Evolutionary conservation across 2,797 vertebrate species (phyloP), one percentile per base, ranked within the genome.

Genomic region (Gymnopithys bicolor): DNA sequence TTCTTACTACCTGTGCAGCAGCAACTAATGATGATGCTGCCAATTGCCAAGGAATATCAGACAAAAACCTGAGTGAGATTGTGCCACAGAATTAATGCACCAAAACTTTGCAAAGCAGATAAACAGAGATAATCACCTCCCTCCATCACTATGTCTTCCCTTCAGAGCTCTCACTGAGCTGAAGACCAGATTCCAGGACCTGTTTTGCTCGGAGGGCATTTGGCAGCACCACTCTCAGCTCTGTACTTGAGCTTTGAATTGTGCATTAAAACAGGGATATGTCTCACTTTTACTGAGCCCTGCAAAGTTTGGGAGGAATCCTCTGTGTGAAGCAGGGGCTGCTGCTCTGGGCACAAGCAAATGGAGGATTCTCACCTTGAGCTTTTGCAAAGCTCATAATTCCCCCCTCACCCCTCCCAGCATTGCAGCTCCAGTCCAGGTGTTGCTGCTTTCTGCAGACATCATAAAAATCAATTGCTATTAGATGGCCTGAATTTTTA

Each of bases 381-480:
- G 27, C 32, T 87, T 81, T 74, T 84, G 46, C 84, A 80, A 62
- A 87, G 82, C 82, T 70, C 60, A 45, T 86, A 78, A 78, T 91
- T 88, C 69, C 73, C 78, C 17, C 24, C 32, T 77, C 12, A 1
- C 52, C 67, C 30, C 28, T 87, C 16, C 45, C 51, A 32, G 76
- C 69, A 5, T 21, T 0, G 0, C 63, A 70, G 68, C 56, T 22
- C 37, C 58, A 93, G 82, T 74, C 48, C 77, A 78, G 83, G 87
- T 86, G 73, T 73, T 94, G 71, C 87, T 86, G 74, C 16, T 81
- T 89, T 84, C 92, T 79, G 49, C 45, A 92, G 93, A 76, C 70
- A 53, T 56, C 74, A 60, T 84, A 90, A 96, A 94, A 94, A 94
- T 64, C 88, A 90, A 83, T 90, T 68, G 80, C 81, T 84, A 18